phyloP scores from a whole-genome alignment of 2,888 invertebrate genomes.

The Chamaedrilus cognettii region DNA sequence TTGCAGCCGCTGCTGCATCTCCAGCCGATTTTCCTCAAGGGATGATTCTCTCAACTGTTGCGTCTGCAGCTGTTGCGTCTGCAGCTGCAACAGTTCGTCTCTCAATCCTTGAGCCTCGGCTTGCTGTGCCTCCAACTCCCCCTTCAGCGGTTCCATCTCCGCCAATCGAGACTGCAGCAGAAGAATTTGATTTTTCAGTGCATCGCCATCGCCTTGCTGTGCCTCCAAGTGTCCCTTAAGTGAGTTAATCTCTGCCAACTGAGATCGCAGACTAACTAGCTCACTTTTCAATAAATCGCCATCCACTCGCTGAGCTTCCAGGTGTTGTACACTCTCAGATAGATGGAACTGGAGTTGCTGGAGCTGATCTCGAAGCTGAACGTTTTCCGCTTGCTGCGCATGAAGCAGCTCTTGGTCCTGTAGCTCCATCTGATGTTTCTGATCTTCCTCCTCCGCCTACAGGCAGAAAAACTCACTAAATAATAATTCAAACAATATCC shows the following conservation, averaged over 20 bases:
- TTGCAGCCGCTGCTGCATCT: not conserved
- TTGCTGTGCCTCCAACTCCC: not conserved
- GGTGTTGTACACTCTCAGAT: too few relatives aligned
- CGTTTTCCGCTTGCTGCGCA: too few relatives aligned
- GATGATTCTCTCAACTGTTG: not conserved
- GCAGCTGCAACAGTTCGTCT: conserved; percentile 1
- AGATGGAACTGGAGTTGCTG: too few relatives aligned
- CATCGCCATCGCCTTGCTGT: not conserved
- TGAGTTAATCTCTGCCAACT: not conserved
- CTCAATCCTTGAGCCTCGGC: not conserved
- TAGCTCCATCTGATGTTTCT: conserved; percentile 8
- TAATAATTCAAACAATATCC: too few relatives aligned
- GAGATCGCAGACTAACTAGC: too few relatives aligned
- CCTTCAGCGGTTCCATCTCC: conserved; percentile 7
- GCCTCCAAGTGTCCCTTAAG: not conserved
- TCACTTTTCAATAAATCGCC: too few relatives aligned
- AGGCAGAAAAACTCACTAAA: too few relatives aligned
- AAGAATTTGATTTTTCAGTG: not conserved
- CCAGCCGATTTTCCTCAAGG: not conserved
- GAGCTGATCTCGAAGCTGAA: too few relatives aligned
- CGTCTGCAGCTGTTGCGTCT: not conserved
- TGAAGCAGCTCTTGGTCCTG: conserved; percentile 2
- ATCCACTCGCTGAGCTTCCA: too few relatives aligned
- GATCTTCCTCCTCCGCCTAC: too few relatives aligned
- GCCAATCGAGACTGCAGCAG: too few relatives aligned